Percentiles rank a stretch among this genome's conserved stretches.
phyloP scores from a whole-genome alignment of 2,797 vertebrate genomes.

The Harpagifer antarcticus region DNA sequence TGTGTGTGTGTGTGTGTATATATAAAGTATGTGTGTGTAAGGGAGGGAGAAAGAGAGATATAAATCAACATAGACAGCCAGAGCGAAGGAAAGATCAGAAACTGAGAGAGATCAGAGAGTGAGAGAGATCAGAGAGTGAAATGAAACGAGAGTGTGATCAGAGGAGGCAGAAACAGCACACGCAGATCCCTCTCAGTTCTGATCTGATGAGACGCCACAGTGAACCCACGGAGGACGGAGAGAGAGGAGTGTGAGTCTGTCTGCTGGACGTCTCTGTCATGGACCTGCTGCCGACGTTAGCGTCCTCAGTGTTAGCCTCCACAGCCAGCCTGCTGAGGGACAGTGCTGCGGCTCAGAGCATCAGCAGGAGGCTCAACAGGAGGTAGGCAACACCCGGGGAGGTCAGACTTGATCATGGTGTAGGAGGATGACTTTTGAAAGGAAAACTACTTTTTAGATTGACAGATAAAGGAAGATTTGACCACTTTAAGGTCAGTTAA shows the following conservation, averaged over 20 bases:
- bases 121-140: conserved; percentile 14
- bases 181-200: not conserved
- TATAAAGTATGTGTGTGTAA: conserved; percentile 18
- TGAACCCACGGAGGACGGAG: conserved; percentile 2
- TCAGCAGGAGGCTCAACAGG: conserved; percentile 58
- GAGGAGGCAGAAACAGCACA: conserved; percentile 11
- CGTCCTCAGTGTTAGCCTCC: conserved; percentile 47
- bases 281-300: conserved; percentile 49
- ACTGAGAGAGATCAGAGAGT: not conserved
- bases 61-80: conserved; percentile 28
- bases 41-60: conserved; percentile 34
- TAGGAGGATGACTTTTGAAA: not conserved
- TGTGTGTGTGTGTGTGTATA: too few relatives aligned
- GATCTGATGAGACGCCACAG: conserved; percentile 24
- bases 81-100: conserved; percentile 3
- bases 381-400: conserved; percentile 57
- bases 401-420: not conserved
- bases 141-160: conserved; percentile 28
- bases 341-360: conserved; percentile 47
- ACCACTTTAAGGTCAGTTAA: not conserved
- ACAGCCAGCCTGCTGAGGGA: conserved; percentile 63
- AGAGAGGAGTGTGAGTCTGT: not conserved
- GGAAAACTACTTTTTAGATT: not conserved
- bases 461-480: not conserved
- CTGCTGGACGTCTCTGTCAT: conserved; percentile 7